phyloP scores from a whole-genome alignment of 2,797 vertebrate genomes.

The Poecilia gillii region DNA sequence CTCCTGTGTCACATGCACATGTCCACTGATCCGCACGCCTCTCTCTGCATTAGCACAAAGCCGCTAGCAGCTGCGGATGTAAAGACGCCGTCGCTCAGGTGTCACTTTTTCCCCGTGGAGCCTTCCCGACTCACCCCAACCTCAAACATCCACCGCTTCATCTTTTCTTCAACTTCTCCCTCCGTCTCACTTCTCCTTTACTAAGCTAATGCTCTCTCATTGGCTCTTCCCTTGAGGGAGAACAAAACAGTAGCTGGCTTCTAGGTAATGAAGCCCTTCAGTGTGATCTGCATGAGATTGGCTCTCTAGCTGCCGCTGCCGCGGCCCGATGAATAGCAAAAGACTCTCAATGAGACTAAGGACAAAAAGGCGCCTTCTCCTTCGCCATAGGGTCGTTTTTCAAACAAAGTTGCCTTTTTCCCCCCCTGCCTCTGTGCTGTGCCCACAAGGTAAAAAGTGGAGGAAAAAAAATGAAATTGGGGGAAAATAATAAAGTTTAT shows the following conservation, averaged over 20 bases:
- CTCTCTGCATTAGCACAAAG: constrained; percentile 41
- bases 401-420: constrained; percentile 56
- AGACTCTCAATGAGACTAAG: constrained; percentile 67
- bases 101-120: constrained; percentile 55
- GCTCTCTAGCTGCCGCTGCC: constrained; percentile 56
- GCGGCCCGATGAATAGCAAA: constrained; percentile 62
- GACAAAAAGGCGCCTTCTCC: constrained; percentile 64
- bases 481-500: constrained; percentile 61
- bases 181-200: constrained; percentile 40
- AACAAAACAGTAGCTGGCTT: constrained; percentile 71
- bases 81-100: constrained; percentile 61
- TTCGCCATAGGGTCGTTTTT: constrained; percentile 45
- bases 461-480: constrained; percentile 33
- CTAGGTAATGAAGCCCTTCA: constrained; percentile 80
- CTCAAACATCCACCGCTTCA: constrained; percentile 25
- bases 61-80: constrained; percentile 15
- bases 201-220: constrained; percentile 61
- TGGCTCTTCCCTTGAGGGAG: constrained; percentile 68
- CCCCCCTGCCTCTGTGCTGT: neutral
- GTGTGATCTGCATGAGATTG: constrained; percentile 77
- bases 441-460: constrained; percentile 27
- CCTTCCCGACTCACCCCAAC: constrained; percentile 38
- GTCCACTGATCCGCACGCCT: constrained; percentile 15
- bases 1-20: constrained; percentile 10
- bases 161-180: constrained; percentile 23